Base-by-base conservation (phyloP, 1,140 invertebrate genomes). In the Drosophila littoralis region DNA sequence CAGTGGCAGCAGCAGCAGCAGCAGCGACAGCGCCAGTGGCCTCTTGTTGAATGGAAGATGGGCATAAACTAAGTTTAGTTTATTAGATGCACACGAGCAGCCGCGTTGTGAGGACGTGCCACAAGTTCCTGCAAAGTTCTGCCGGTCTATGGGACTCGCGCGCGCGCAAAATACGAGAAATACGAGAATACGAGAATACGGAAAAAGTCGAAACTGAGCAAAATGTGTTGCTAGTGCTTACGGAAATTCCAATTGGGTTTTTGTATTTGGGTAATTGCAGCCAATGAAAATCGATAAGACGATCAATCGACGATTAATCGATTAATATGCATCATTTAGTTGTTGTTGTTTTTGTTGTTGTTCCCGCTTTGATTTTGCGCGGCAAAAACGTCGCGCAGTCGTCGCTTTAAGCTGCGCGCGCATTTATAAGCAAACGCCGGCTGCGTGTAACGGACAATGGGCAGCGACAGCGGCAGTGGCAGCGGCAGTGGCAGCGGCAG, bases 61-160 rank as follows among this genome's bases (percentile, higher is more conserved):
- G 68, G 66, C 74, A 77, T 72, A 75, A 72, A 68, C 71, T 77
- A 77, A 77, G 73, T 79, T 67, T 73, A 81, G 76, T 82, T 85
- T 81, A 80, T 79, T 90, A 92, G 91, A 92, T 84, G 91, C 79
- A 90, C 78, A 91, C 80, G 82, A 90, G 79, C 90, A 79, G 77
- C 73, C 89, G 85, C 76, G 75, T 79, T 76, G 81, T 75, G 70
- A 83, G 80, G 90, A 91, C 81, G 91, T 86, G 77, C 57, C 54
- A 51, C 70, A 64, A 75, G 57, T 54, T 71, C 66, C 65, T 55
- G 55, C 55, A 17, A 65, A 64, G 33, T 43, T 63, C 35, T 17
- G 52, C 33, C 67, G 58, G 46, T 43, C 33, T 8, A 55, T 54
- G 60, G 28, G 15, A 32, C 12, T 35, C 68, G 61, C 55, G 68